Evolutionary conservation across 2,797 vertebrate species (phyloP).

Genomic region (Protonibea diacanthus): DNA sequence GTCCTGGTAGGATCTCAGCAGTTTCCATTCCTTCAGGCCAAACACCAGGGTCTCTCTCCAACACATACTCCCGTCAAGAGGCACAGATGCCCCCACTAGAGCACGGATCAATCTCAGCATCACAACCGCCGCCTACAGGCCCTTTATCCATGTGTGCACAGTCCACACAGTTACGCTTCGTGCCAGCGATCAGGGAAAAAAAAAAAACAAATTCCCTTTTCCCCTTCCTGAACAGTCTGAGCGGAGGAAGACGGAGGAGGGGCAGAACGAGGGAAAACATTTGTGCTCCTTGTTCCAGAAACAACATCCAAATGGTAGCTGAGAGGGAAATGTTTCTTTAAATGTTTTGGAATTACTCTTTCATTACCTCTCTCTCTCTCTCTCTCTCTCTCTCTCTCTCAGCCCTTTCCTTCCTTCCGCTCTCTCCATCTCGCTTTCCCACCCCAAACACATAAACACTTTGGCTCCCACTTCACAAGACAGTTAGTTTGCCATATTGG

Average conservation of each 20-base stretch:
- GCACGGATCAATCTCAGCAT: conserved; percentile 67
- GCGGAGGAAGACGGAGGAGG: conserved; percentile 40
- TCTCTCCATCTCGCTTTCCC: conserved; percentile 15
- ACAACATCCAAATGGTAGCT: conserved; percentile 77
- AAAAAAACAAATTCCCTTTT: conserved; percentile 40
- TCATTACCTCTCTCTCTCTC: conserved; percentile 55
- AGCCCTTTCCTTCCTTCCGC: conserved; percentile 49
- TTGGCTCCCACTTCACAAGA: conserved; percentile 72
- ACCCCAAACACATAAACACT: conserved; percentile 23
- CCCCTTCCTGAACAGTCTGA: conserved; percentile 44
- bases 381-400: conserved; percentile 5
- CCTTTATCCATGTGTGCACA: conserved; percentile 31
- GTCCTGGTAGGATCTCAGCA: conserved; percentile 60
- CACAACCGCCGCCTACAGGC: conserved; percentile 56
- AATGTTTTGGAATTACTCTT: conserved; percentile 74
- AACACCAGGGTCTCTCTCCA: conserved; percentile 55
- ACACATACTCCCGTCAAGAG: conserved; percentile 27
- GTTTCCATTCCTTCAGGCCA: conserved; percentile 67
- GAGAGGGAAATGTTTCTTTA: conserved; percentile 73
- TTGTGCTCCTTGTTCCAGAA: conserved; percentile 69
- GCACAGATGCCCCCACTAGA: conserved; percentile 32
- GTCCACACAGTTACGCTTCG: conserved; percentile 19
- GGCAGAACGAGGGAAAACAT: conserved; percentile 56
- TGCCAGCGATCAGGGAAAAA: conserved; percentile 26
- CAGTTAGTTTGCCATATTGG: conserved; percentile 74